Evolutionary conservation across 2,113 vertebrate species (phyloP).

Genomic region (Cairina moschata): DNA sequence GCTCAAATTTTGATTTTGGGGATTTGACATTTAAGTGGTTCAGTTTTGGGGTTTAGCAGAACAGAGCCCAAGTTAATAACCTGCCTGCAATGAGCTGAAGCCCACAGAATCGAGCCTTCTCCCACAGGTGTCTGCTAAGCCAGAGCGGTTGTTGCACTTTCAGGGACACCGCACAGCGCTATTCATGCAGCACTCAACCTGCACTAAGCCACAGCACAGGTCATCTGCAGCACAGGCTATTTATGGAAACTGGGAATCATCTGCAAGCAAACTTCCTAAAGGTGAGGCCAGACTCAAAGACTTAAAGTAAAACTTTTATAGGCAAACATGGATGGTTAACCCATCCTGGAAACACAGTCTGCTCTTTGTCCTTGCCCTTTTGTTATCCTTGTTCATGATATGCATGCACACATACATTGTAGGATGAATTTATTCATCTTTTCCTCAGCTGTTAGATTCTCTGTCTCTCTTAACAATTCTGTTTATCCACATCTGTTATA

Average conservation of each 20-base stretch:
- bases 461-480: background rate
- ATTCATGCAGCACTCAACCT: rapidly evolving
- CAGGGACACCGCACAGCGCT: background rate
- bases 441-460: background rate
- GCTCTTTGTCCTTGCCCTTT: background rate
- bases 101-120: rapidly evolving
- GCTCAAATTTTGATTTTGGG: background rate
- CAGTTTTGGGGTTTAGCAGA: background rate
- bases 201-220: background rate
- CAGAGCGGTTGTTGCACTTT: background rate
- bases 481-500: background rate
- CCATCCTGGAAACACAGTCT: background rate
- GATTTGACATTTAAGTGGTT: background rate
- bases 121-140: rapidly evolving
- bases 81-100: background rate
- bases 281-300: background rate
- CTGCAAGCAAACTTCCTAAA: background rate
- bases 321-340: background rate
- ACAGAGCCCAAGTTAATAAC: background rate
- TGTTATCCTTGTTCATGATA: background rate
- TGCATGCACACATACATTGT: background rate
- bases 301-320: background rate
- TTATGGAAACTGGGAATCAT: background rate
- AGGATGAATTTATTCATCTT: background rate
- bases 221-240: no score